phyloP scores from a whole-genome alignment of 2,797 vertebrate genomes.

The Poeciliopsis presidionis region DNA sequence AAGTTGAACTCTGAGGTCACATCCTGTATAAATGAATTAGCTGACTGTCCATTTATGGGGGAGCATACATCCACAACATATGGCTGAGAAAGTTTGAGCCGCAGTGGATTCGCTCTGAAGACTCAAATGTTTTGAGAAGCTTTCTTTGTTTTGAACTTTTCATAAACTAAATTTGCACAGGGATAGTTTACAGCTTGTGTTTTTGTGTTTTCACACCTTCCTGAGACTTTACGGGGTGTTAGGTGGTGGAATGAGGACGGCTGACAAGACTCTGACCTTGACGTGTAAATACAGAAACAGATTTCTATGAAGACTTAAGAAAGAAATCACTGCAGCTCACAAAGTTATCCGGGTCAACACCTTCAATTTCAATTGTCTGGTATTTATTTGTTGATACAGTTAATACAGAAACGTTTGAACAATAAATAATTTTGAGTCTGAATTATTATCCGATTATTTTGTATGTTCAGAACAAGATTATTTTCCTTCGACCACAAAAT shows the following conservation, averaged over 20 bases:
- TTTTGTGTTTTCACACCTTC: slow-evolving; percentile 10
- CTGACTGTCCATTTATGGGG: slow-evolving; percentile 21
- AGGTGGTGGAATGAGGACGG: neutral
- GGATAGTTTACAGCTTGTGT: neutral
- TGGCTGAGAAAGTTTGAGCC: slow-evolving; percentile 21
- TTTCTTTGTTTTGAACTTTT: slow-evolving; percentile 1
- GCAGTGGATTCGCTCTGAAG: neutral
- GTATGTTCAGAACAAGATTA: neutral
- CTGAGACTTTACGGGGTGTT: neutral
- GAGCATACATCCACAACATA: slow-evolving; percentile 26
- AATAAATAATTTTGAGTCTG: neutral
- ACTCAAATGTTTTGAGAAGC: neutral
- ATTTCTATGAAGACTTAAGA: neutral
- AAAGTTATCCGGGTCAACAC: neutral
- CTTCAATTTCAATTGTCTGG: neutral
- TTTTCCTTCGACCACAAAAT: neutral
- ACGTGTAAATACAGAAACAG: slow-evolving; percentile 3
- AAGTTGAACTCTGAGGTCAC: slow-evolving; percentile 49
- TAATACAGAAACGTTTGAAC: neutral
- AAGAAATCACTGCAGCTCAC: neutral
- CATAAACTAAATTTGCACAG: neutral
- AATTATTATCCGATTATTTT: neutral
- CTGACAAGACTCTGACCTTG: slow-evolving; percentile 1
- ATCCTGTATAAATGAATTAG: slow-evolving; percentile 60
- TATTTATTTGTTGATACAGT: neutral